Conservation (phyloP, 2,113 vertebrate genomes). For the Smithornis capensis region DNA sequence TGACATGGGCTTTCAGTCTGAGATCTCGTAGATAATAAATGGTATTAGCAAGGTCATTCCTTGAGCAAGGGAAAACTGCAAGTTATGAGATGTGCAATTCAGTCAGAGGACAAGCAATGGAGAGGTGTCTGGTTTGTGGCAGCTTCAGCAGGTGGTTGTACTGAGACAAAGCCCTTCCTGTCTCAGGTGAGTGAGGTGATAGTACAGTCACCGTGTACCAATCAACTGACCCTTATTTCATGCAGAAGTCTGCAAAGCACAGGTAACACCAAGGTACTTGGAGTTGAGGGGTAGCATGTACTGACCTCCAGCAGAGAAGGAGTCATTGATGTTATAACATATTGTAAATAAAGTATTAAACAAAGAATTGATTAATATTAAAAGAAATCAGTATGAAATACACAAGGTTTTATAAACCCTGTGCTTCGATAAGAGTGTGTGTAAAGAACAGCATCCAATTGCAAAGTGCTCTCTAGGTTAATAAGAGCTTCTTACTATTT, state of each 20-base stretch:
- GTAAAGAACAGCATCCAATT: not conserved
- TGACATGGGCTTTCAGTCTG: constrained; percentile 41
- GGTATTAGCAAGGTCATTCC: constrained; percentile 55
- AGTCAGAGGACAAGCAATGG: not conserved
- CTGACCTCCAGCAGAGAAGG: not conserved
- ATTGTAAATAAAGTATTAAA: not conserved
- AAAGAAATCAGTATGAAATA: not conserved
- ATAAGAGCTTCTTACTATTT: constrained; percentile 42
- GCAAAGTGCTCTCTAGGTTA: not conserved
- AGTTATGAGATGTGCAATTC: constrained; percentile 8
- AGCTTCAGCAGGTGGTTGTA: not conserved
- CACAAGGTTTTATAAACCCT: not conserved
- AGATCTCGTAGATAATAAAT: constrained; percentile 59
- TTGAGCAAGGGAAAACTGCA: constrained; percentile 12
- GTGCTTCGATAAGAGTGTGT: not conserved
- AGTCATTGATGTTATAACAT: not conserved
- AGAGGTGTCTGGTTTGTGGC: not conserved
- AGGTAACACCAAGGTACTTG: not conserved
- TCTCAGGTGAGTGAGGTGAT: not conserved
- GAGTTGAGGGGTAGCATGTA: not conserved
- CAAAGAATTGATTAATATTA: not conserved
- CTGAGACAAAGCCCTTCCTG: not conserved
- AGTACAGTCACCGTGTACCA: not conserved
- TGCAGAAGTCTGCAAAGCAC: not conserved
- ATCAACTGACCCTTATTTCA: fast-evolving